Base-by-base conservation (phyloP, 2,888 invertebrate species). In the Thumatha senex region DNA sequence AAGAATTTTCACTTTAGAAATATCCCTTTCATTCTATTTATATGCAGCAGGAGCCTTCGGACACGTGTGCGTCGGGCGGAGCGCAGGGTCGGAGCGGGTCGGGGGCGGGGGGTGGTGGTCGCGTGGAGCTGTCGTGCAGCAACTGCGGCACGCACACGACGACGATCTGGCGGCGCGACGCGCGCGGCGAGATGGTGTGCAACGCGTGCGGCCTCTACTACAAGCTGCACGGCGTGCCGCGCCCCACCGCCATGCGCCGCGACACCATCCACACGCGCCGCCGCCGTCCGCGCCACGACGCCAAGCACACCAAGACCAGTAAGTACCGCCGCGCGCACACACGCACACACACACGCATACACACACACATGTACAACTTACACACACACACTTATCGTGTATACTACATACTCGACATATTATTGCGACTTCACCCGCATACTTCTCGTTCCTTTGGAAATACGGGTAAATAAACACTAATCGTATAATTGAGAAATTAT, bases 181-280 rank as follows among this genome's bases (percentile, higher is more conserved):
- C 97, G 75, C 95, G 97, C 75, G 99, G 99, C 1, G 98, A 99
- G 92, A 98, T 99, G 93, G 99, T 99, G 54, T 99, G 99, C 90
- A 99, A 99, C 90, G 99, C 99, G 36, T 99, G 99, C 84, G 99
- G 99, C 0, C 94, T 99, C 34, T 99, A 99, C 92, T 99, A 95
- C 92, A 99, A 99, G 90, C 93, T 99, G 67, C 99, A 99, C 88
- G 97, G 97, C 61, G 96, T 98, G 47, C 97, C 97, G 85, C 94
- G 98, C 54, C 98, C 98, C 18, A 94, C 97, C 68, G 97, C 98
- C 52, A 99, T 99, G 98, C 94, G 98, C 70, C 96, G 98, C 72
- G 98, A 98, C 84, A 98, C 98, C 39, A 98, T 99, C 71, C 98
- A 98, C 86, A 98, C 98, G 51, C 92, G 98, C 58, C 96, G 98